Conservation (phyloP, 2,888 invertebrate species). For the Phania funesta region DNA sequence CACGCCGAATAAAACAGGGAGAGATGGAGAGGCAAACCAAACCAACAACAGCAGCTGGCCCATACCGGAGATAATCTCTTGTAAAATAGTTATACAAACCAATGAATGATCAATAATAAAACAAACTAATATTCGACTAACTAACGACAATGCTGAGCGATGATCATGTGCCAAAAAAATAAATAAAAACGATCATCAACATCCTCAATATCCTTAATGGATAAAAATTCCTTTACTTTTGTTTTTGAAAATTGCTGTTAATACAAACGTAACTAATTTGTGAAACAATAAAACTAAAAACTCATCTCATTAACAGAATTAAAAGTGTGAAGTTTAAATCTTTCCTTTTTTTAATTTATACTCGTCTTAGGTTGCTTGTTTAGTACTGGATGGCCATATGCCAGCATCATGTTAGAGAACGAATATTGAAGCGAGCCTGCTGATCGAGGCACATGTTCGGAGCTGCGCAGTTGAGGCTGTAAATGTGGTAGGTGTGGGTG, state of each 20-base stretch:
- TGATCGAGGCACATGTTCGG: neutral
- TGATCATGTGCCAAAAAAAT: slow-evolving; percentile 63
- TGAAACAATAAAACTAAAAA: slow-evolving; percentile 67
- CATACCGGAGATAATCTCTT: slow-evolving; percentile 69
- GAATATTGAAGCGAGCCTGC: neutral
- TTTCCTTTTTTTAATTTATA: slow-evolving; percentile 2
- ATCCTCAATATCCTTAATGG: slow-evolving; percentile 7
- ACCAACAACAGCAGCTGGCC: slow-evolving; percentile 68
- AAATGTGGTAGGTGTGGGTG: slow-evolving; percentile 41
- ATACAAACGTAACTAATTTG: slow-evolving; percentile 69
- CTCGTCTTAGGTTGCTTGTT: neutral
- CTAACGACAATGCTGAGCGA: neutral
- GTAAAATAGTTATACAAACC: slow-evolving; percentile 59
- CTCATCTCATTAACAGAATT: slow-evolving; percentile 67
- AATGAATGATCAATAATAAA: slow-evolving; percentile 43
- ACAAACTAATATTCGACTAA: slow-evolving; percentile 1
- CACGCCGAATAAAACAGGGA: neutral
- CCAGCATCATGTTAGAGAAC: neutral
- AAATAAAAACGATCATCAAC: slow-evolving; percentile 18
- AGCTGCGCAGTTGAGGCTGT: neutral
- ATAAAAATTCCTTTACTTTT: slow-evolving; percentile 39
- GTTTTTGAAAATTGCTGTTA: slow-evolving; percentile 4
- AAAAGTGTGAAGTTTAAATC: slow-evolving; percentile 72
- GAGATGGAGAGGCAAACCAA: slow-evolving; percentile 21
- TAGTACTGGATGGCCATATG: slow-evolving; percentile 12